These are phyloP conservation scores for Tinea semifulvella DNA, from an alignment of 2,888 invertebrate species.

Conservation along the genomic window DNA sequence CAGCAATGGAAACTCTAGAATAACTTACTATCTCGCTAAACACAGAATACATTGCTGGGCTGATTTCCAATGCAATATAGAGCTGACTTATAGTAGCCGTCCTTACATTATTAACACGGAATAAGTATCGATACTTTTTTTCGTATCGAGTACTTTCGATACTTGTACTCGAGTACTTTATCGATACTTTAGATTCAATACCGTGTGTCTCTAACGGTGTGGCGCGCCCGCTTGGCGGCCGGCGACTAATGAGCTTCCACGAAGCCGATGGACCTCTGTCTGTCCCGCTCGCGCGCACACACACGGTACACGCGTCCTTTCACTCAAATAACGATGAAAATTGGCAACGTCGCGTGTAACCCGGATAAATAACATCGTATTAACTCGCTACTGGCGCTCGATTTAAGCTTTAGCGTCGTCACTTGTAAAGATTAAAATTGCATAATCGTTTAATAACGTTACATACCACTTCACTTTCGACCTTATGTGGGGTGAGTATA, in stretches of 20 bases:
- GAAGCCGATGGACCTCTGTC: conserved; percentile 46
- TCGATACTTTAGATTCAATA: no score
- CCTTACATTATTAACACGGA: no score
- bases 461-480: background rate
- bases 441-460: conserved; percentile 29
- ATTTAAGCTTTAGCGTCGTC: conserved; percentile 59
- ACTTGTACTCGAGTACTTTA: no score
- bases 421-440: conserved; percentile 60
- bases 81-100: no score
- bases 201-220: no score
- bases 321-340: conserved; percentile 45
- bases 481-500: conserved; percentile 30
- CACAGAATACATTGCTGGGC: no score
- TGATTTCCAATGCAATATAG: no score
- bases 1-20: no score
- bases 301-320: conserved; percentile 27
- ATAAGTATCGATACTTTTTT: no score
- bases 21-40: no score
- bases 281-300: conserved; percentile 33
- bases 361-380: conserved; percentile 66
- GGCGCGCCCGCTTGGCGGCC: conserved; percentile 40
- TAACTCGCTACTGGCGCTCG: conserved; percentile 57
- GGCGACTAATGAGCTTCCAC: conserved; percentile 43
- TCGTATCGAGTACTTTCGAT: no score
- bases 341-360: conserved; percentile 58